Conservation (phyloP, 2,113 vertebrate genomes). For the Oryzias curvinotus region DNA sequence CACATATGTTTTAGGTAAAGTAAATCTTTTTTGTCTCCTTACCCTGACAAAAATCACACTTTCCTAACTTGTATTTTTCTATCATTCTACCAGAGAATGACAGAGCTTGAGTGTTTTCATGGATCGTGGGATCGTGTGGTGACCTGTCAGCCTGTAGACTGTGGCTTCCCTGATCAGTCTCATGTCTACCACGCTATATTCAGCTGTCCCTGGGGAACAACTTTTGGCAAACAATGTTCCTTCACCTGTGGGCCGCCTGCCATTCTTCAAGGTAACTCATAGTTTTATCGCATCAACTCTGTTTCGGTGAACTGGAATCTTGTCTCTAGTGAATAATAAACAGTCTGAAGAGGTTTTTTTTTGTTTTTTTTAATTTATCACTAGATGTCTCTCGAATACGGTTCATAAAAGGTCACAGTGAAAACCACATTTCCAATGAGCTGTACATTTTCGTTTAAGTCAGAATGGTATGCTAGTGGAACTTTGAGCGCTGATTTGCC, state of each 20-base stretch:
- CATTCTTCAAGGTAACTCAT: slow-evolving; percentile 88
- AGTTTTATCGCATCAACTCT: neutral
- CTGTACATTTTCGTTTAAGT: too few species aligned
- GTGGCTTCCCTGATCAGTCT: slow-evolving; percentile 82
- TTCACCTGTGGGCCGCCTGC: slow-evolving; percentile 91
- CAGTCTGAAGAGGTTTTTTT: too few species aligned
- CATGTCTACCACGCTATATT: slow-evolving; percentile 88
- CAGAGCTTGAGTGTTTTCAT: slow-evolving; percentile 79
- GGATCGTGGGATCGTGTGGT: slow-evolving; percentile 86
- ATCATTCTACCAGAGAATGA: slow-evolving; percentile 66
- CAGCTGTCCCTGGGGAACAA: slow-evolving; percentile 86
- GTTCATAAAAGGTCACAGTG: too few species aligned
- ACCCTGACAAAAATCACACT: neutral
- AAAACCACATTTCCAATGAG: too few species aligned
- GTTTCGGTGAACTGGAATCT: too few species aligned
- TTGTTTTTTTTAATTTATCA: too few species aligned
- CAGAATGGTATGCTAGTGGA: too few species aligned
- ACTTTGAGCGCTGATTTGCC: too few species aligned
- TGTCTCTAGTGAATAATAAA: too few species aligned
- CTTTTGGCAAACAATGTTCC: slow-evolving; percentile 84
- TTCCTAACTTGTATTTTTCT: neutral
- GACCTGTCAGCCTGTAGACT: slow-evolving; percentile 85
- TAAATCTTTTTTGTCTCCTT: too few species aligned
- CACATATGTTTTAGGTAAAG: too few species aligned
- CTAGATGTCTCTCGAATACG: too few species aligned